Base-by-base conservation (phyloP, 2,797 vertebrate species). In the Tokudaia muenninki region DNA sequence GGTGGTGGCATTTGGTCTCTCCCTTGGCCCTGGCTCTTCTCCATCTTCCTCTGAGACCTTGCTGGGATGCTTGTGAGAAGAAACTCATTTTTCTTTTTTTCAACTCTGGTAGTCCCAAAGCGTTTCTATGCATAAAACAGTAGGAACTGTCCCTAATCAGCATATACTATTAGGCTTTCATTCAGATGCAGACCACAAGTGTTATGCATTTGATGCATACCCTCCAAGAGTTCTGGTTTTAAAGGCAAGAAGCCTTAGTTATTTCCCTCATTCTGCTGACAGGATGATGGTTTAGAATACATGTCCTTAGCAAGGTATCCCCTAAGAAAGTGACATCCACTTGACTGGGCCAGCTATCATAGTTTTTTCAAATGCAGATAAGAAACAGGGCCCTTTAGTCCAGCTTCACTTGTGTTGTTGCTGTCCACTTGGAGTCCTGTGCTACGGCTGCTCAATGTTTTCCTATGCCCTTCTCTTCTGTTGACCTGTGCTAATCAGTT, bases 351-450 rank as follows among this genome's bases (percentile, higher is more conserved):
- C 29, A 78, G 31, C 11, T 3, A 9, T 24, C 37, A 16, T 14
- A 41, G 21, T 47, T 24, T 83, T 70, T 70, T 70, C 47, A 74
- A 31, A 55, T 10, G 0, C 50, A 21, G 61, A 34, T 41, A 14
- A 65, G 19, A 79, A 24, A 16, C 9, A 3, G 41, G 57, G 16
- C 17, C 10, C 29, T 0, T 61, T 26, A 1, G 7, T 1, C 0
- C 1, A 34, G 50, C 80, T 80, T 75, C 5, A 44, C 55, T 95
- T 26, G 24, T 57, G 7, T 24, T 74, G 52, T 57, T 12, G 29
- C 9, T 34, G 57, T 50, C 75, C 47, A 0, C 57, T 17, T 4
- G 21, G 61, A 78, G 44, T 57, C 65, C 55, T 90, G 1, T 44
- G n/a, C 37, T 41, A 47, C 17, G 34, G 37, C 26, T 77, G 37